Evolutionary conservation across 2,113 vertebrate genomes (phyloP).

Genomic region (Picathartes gymnocephalus): DNA sequence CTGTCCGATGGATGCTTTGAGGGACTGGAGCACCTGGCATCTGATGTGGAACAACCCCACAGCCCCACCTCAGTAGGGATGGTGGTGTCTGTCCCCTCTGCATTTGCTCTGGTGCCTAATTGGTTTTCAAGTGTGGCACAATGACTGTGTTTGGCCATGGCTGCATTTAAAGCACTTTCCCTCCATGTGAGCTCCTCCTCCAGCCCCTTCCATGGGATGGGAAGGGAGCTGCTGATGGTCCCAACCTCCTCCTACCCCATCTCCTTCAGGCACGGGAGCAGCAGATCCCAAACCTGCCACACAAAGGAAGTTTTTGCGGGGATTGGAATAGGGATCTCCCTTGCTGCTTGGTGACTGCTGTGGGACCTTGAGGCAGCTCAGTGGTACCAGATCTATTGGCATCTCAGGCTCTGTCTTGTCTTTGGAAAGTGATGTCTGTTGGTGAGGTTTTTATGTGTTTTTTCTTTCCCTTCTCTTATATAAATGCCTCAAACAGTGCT

Average conservation of each 20-base stretch:
- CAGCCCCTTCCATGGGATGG: neutral
- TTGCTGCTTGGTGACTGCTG: rapidly evolving
- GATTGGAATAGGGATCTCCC: neutral
- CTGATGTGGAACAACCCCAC: neutral
- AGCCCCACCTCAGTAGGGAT: rapidly evolving
- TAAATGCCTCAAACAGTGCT: neutral
- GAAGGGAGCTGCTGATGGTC: neutral
- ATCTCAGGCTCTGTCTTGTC: neutral
- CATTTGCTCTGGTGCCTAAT: neutral
- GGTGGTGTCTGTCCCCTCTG: neutral
- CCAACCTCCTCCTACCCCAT: neutral
- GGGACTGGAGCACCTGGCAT: neutral
- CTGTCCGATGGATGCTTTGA: neutral
- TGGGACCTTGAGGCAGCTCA: neutral
- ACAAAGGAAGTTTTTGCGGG: rapidly evolving
- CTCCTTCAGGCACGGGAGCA: neutral
- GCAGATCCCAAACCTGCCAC: neutral
- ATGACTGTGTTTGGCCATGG: rapidly evolving
- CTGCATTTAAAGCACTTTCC: neutral
- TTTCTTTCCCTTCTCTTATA: neutral
- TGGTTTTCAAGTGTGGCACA: neutral
- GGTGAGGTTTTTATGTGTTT: neutral
- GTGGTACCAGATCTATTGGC: neutral
- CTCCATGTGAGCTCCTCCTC: neutral
- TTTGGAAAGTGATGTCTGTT: neutral